Percentiles rank a stretch among this genome's conserved stretches.
Conservation (phyloP, 1,140 invertebrate species). For the Solenopsis fugax region DNA sequence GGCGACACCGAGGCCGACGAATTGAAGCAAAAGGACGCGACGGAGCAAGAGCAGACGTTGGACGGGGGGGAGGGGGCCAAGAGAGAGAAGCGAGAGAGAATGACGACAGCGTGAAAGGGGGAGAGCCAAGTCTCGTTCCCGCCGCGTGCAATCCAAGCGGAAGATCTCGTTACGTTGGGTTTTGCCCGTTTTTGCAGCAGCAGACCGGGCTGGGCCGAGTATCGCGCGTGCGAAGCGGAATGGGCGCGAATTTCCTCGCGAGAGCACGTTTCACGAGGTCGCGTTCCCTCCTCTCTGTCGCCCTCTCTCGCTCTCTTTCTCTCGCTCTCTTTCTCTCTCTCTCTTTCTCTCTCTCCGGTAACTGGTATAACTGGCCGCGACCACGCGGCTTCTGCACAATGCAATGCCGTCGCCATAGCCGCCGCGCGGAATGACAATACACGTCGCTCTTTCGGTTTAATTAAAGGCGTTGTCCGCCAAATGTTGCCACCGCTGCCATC, state of each 20-base stretch:
- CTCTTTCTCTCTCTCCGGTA: constrained; percentile 3
- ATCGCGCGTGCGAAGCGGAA: constrained; percentile 72
- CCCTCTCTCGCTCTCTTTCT: background rate
- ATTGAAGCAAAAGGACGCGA: constrained; percentile 25
- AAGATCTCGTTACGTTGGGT: constrained; percentile 73
- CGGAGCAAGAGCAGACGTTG: constrained; percentile 8
- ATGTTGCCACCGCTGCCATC: constrained; percentile 64
- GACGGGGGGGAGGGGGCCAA: background rate
- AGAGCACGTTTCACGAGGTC: constrained; percentile 35
- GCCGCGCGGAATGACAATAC: constrained; percentile 77
- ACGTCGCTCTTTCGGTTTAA: constrained; percentile 79
- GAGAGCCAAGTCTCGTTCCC: constrained; percentile 45
- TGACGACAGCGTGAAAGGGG: background rate
- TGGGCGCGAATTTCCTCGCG: constrained; percentile 73
- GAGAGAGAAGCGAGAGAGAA: background rate
- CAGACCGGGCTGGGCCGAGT: background rate
- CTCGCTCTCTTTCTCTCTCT: background rate
- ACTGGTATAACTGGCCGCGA: constrained; percentile 69
- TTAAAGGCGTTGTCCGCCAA: constrained; percentile 76
- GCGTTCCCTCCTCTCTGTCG: background rate
- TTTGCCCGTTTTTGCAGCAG: constrained; percentile 41
- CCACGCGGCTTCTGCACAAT: constrained; percentile 35
- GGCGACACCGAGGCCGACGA: constrained; percentile 27
- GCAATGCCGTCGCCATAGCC: background rate
- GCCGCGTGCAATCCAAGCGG: constrained; percentile 64